These are phyloP conservation scores for Mus spicilegus DNA, from an alignment of 2,113 vertebrate species.

Conservation along the genomic window DNA sequence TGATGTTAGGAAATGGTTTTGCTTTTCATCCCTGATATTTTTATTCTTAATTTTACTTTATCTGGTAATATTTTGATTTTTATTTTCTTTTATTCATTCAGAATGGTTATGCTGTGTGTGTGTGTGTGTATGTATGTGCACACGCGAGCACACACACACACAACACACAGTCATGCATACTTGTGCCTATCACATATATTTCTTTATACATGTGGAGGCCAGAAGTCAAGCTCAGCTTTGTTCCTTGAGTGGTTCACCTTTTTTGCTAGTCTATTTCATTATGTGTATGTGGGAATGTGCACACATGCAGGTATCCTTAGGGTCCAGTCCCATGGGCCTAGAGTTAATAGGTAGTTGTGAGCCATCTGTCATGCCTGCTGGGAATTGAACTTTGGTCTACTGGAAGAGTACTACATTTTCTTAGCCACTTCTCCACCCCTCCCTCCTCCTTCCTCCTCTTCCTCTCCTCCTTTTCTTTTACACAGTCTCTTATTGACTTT, in stretches of 20 bases:
- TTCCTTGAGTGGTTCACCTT: background rate
- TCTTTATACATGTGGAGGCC: background rate
- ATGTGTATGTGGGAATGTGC: background rate
- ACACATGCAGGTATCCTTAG: background rate
- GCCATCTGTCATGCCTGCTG: background rate
- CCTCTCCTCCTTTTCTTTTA: background rate
- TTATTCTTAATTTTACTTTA: conserved; percentile 12
- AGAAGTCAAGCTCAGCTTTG: background rate
- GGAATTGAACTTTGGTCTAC: background rate
- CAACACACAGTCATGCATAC: too few relatives aligned
- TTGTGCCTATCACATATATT: background rate
- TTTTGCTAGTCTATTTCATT: background rate
- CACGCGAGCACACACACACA: too few relatives aligned
- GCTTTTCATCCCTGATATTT: background rate
- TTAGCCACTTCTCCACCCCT: background rate
- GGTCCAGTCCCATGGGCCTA: background rate
- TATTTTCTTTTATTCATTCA: background rate
- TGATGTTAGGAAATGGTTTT: background rate
- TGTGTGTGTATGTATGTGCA: background rate
- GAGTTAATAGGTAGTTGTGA: background rate
- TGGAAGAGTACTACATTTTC: background rate
- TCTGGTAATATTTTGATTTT: background rate
- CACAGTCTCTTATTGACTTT: background rate
- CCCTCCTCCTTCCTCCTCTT: too few relatives aligned
- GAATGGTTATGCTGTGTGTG: background rate